Percentiles rank a stretch among this genome's conserved stretches.
Evolutionary conservation across 2,113 vertebrate genomes (phyloP).

Genomic region (Gnathonemus echidnorhynchus): DNA sequence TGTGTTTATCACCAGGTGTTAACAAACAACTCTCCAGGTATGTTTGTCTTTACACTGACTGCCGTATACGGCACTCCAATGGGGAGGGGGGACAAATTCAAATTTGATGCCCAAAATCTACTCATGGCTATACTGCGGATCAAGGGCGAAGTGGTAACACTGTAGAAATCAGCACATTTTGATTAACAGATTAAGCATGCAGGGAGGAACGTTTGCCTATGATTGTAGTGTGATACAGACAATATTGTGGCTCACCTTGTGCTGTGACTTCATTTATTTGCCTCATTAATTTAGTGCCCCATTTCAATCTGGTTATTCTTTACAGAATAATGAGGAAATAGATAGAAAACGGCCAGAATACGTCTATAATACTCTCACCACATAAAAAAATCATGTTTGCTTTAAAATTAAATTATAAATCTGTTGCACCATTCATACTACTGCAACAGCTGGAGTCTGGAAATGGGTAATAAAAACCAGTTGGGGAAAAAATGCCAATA

Average conservation of each 20-base stretch:
- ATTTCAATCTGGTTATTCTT: not conserved
- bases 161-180: not conserved
- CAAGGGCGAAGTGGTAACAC: not conserved
- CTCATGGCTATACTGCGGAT: not conserved
- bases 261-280: not conserved
- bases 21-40: not conserved
- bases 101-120: not conserved
- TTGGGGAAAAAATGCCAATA: too few species aligned
- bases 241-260: not conserved
- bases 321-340: not conserved
- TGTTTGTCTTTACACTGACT: not conserved
- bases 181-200: not conserved
- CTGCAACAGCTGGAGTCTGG: not conserved
- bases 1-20: not conserved
- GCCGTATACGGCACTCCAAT: not conserved
- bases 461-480: not conserved
- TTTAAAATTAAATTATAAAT: constrained; percentile 6
- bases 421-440: not conserved
- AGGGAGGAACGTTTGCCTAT: not conserved
- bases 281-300: not conserved
- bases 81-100: not conserved
- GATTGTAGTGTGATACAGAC: not conserved
- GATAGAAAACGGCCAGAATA: not conserved
- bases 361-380: not conserved
- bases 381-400: not conserved